Percentiles rank a stretch among this genome's conserved stretches.
phyloP scores from a whole-genome alignment of 2,113 vertebrate genomes.

The Pterocles gutturalis region DNA sequence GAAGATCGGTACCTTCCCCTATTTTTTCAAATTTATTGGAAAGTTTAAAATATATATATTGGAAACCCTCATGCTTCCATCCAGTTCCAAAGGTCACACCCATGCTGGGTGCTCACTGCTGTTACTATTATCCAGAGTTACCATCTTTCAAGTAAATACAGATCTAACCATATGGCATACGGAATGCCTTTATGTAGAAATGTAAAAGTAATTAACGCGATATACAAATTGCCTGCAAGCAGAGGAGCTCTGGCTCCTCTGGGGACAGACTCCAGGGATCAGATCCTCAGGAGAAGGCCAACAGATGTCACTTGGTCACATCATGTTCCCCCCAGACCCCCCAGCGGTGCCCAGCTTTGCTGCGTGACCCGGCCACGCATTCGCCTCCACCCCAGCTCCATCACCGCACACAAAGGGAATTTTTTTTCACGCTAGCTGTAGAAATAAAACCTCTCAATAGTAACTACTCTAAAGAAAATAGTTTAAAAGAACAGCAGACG shows the following conservation, averaged over 20 bases:
- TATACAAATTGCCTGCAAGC: neutral
- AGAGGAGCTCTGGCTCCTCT: conserved; percentile 48
- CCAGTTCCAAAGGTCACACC: accelerated
- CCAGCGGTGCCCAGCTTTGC: accelerated
- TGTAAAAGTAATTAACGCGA: accelerated
- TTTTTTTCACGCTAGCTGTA: accelerated
- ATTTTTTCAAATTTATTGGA: neutral
- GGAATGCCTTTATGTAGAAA: neutral
- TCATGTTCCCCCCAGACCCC: accelerated
- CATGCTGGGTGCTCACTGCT: accelerated
- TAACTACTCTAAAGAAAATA: neutral
- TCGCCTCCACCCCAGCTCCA: neutral
- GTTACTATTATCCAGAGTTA: too few species aligned
- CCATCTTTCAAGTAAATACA: accelerated
- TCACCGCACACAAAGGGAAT: accelerated
- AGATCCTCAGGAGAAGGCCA: neutral
- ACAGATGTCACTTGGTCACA: accelerated
- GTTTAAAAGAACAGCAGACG: too few species aligned
- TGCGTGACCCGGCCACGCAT: too few species aligned
- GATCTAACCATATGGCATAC: accelerated
- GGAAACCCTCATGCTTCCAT: accelerated
- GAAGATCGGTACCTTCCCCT: too few species aligned
- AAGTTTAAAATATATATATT: accelerated
- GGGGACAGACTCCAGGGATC: neutral
- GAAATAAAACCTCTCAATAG: neutral